Conservation (phyloP, 2,113 vertebrate genomes). For the Alligator sinensis region DNA sequence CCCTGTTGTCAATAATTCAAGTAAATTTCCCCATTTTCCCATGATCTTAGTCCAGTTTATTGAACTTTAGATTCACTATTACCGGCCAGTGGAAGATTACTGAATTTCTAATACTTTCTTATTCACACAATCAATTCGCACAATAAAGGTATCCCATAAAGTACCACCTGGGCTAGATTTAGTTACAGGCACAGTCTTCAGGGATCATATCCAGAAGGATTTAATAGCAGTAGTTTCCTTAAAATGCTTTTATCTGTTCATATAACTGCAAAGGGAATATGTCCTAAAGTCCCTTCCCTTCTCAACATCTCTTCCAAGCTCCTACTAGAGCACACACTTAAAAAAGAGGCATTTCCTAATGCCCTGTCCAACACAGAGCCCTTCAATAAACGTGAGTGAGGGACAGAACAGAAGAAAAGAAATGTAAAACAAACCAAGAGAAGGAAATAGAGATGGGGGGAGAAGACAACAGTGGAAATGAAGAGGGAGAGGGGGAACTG, state of each 20-base stretch:
- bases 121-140: background rate
- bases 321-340: background rate
- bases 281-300: slow-evolving; percentile 29
- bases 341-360: background rate
- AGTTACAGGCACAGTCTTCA: background rate
- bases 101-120: background rate
- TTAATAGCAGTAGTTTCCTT: background rate
- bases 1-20: background rate
- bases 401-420: background rate
- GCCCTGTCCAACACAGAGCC: background rate
- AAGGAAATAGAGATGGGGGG: background rate
- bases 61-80: slow-evolving; percentile 19
- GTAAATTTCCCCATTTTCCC: background rate
- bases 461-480: background rate
- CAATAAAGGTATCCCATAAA: background rate
- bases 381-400: background rate
- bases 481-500: background rate
- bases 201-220: background rate
- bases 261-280: slow-evolving; percentile 7
- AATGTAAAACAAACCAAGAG: background rate
- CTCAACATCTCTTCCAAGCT: background rate
- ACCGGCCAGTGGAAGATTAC: background rate
- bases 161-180: background rate
- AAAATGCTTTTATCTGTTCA: background rate
- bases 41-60: background rate